Conservation (phyloP, 2,888 invertebrate genomes). For the Pyralis farinalis region DNA sequence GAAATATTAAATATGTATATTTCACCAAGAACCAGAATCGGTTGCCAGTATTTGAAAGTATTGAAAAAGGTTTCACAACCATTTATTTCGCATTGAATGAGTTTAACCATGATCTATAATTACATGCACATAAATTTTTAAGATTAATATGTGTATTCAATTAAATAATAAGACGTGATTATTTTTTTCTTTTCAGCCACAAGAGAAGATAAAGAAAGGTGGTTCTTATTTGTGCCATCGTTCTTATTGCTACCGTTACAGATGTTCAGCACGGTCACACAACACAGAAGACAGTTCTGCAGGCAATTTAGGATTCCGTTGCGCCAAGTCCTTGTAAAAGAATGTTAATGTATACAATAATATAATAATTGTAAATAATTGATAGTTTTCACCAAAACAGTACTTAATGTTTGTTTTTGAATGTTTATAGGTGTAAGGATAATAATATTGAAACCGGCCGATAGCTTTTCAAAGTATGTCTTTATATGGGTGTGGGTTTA, state of each 20-base stretch:
- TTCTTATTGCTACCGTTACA: slow-evolving; percentile 95
- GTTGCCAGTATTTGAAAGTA: no score
- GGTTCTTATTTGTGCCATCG: slow-evolving; percentile 96
- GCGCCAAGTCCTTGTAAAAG: slow-evolving; percentile 80
- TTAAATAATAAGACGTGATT: slow-evolving; percentile 6
- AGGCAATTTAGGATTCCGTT: slow-evolving; percentile 96
- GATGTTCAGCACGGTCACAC: slow-evolving; percentile 96
- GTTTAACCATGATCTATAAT: no score
- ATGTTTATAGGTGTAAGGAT: no score
- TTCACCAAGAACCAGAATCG: no score
- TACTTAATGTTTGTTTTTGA: slow-evolving; percentile 12
- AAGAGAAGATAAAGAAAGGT: slow-evolving; percentile 96
- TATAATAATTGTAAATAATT: no score
- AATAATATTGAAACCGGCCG: no score
- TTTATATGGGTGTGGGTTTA: no score
- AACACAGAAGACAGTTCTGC: slow-evolving; percentile 97
- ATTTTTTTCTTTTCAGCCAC: slow-evolving; percentile 52
- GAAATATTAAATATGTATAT: no score
- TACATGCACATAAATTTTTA: no score
- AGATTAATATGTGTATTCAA: slow-evolving; percentile 5
- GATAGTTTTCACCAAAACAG: slow-evolving; percentile 8
- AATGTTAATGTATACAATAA: slow-evolving; percentile 1
- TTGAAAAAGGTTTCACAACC: no score
- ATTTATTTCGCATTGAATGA: no score
- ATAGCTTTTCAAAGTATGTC: background rate